These are phyloP conservation scores for Mesocricetus auratus DNA, from an alignment of 2,113 vertebrate species.

Conservation along the genomic window DNA sequence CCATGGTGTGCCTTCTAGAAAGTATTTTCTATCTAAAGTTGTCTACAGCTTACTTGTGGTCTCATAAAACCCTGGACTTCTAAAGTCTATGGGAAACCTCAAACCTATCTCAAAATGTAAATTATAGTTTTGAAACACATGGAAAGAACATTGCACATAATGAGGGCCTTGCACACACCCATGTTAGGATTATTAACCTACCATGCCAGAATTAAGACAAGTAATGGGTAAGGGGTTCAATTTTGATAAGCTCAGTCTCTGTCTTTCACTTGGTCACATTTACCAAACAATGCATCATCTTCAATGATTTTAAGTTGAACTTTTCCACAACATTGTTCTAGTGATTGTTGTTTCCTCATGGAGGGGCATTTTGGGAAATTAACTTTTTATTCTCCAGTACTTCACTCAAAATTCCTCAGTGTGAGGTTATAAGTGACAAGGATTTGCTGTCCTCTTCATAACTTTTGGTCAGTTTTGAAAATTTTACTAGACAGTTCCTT, in stretches of 20 bases:
- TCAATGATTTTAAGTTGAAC: background rate
- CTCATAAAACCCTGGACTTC: background rate
- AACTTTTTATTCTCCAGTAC: background rate
- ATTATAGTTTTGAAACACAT: background rate
- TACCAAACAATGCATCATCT: background rate
- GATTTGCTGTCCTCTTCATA: background rate
- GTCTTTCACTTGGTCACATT: background rate
- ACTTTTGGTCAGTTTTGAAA: background rate
- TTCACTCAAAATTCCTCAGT: background rate
- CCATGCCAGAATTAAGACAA: background rate
- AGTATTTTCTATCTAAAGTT: background rate
- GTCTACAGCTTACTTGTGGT: background rate
- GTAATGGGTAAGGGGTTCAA: rapidly evolving
- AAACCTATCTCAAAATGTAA: background rate
- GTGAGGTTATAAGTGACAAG: background rate
- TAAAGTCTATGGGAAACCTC: background rate
- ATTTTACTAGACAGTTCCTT: background rate
- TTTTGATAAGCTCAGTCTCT: background rate
- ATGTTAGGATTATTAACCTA: background rate
- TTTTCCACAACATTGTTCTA: background rate
- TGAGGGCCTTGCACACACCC: background rate
- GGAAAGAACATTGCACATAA: background rate
- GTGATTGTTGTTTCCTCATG: background rate
- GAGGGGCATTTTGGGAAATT: background rate
- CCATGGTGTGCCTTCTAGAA: background rate